These are phyloP conservation scores for Trachelus stipa DNA, from an alignment of 2,888 invertebrate genomes.

Conservation along the genomic window DNA sequence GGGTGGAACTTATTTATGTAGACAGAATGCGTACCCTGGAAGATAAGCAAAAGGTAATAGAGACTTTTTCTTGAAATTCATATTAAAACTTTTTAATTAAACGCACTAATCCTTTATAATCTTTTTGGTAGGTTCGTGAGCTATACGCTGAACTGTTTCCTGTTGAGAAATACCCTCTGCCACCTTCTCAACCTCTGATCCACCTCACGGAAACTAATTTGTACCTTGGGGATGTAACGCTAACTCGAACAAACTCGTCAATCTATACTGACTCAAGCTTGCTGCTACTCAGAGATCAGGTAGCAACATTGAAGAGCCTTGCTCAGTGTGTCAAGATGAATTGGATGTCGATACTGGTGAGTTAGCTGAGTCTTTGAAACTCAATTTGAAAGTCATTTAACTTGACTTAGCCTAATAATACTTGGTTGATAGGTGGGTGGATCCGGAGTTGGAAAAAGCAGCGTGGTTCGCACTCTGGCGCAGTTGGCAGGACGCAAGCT, in stretches of 20 bases:
- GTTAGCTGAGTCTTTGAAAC: slow-evolving; percentile 39
- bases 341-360: slow-evolving; percentile 91
- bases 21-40: slow-evolving; percentile 85
- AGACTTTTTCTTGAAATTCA: background rate
- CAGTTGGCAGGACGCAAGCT: slow-evolving; percentile 80
- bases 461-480: slow-evolving; percentile 80
- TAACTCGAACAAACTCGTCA: slow-evolving; percentile 65
- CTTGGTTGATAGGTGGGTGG: slow-evolving; percentile 73
- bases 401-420: background rate
- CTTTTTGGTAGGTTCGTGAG: slow-evolving; percentile 50
- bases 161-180: slow-evolving; percentile 66
- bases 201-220: slow-evolving; percentile 72
- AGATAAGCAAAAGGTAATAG: slow-evolving; percentile 81
- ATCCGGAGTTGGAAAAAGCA: slow-evolving; percentile 84
- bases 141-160: slow-evolving; percentile 68
- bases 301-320: slow-evolving; percentile 79
- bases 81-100: slow-evolving; percentile 8
- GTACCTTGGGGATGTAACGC: slow-evolving; percentile 75
- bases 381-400: slow-evolving; percentile 2
- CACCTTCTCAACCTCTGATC: slow-evolving; percentile 68
- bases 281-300: slow-evolving; percentile 71
- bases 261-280: slow-evolving; percentile 63
- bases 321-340: slow-evolving; percentile 90
- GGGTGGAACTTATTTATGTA: slow-evolving; percentile 84
- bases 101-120: background rate